phyloP scores from a whole-genome alignment of 2,113 vertebrate genomes.

The Odontesthes bonariensis region DNA sequence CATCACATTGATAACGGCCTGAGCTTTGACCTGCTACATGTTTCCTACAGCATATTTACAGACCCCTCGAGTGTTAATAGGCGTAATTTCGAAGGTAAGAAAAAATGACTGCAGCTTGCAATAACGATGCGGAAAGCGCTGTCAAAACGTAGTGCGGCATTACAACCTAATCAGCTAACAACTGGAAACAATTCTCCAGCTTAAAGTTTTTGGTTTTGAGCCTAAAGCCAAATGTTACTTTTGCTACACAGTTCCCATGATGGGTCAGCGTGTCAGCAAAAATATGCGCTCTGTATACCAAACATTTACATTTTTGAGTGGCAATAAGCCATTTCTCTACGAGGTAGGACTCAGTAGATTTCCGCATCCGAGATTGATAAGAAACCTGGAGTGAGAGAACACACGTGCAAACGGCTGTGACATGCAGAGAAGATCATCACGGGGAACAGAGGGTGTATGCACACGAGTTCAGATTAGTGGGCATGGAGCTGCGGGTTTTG shows the following conservation, averaged over 20 bases:
- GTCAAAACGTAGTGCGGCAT: neutral
- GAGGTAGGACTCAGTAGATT: conserved; percentile 14
- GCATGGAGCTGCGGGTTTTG: conserved; percentile 55
- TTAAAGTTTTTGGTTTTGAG: neutral
- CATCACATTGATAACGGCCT: no score
- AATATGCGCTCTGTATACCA: neutral
- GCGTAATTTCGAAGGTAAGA: neutral
- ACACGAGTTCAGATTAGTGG: conserved; percentile 65
- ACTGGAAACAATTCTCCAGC: neutral
- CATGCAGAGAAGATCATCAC: conserved; percentile 52
- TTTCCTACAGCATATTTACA: no score
- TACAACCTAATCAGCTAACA: neutral
- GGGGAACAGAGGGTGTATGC: conserved; percentile 41
- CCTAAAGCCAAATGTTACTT: no score
- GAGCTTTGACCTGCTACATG: no score
- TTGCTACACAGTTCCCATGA: neutral
- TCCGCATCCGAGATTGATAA: conserved; percentile 63
- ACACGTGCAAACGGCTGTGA: conserved; percentile 63
- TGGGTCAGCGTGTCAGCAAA: conserved; percentile 13
- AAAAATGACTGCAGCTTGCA: neutral
- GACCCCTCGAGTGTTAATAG: neutral
- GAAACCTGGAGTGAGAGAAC: conserved; percentile 37
- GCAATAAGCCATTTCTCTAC: conserved; percentile 3
- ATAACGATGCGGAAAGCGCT: no score
- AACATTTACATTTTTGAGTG: conserved; percentile 37